Percentiles rank a stretch among this genome's conserved stretches.
These are phyloP conservation scores for Trisateles emortualis DNA, from an alignment of 2,888 invertebrate species.

Conservation along the genomic window DNA sequence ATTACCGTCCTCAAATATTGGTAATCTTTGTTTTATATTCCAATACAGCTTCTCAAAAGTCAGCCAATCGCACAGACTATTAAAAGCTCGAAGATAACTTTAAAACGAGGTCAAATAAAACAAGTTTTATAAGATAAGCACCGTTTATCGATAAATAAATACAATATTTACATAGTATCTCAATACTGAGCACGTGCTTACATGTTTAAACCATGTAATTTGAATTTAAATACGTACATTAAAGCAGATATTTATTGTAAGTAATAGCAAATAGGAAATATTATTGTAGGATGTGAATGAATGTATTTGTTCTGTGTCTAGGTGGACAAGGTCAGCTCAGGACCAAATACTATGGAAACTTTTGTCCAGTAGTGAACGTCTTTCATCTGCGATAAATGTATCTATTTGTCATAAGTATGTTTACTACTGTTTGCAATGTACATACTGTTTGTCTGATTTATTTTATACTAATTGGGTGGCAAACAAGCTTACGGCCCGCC, in stretches of 20 bases:
- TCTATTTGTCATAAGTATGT: no score
- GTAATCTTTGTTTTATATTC: background rate
- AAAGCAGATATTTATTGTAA: background rate
- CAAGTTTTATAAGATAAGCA: constrained; percentile 11
- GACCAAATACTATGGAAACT: no score
- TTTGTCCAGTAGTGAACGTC: no score
- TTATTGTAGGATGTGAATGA: no score
- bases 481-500: no score
- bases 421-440: no score
- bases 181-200: constrained; percentile 7
- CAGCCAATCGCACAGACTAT: background rate
- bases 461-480: no score
- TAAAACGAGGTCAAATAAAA: constrained; percentile 16
- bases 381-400: no score
- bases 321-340: no score
- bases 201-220: constrained; percentile 5
- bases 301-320: no score
- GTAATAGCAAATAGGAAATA: no score
- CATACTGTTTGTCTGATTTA: no score
- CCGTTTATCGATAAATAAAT: constrained; percentile 12
- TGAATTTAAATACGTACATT: constrained; percentile 8
- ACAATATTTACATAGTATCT: constrained; percentile 13
- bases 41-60: background rate
- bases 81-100: constrained; percentile 12
- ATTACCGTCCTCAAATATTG: background rate